These are phyloP conservation scores for Cheilosia pagana DNA, from an alignment of 2,888 invertebrate species.

Conservation along the genomic window DNA sequence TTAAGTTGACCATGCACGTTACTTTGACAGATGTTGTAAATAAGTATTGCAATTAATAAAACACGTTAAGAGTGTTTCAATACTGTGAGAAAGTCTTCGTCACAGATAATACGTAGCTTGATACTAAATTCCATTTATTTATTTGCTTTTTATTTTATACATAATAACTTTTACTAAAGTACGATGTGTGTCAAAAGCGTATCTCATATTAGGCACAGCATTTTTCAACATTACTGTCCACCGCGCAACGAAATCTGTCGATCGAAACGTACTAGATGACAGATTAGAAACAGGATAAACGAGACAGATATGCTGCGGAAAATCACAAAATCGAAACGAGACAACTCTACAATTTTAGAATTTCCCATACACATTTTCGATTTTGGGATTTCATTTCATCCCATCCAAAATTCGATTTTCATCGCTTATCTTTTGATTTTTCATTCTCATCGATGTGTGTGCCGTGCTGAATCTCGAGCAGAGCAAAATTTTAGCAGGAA, in stretches of 20 bases:
- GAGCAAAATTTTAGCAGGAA: slow-evolving; percentile 33
- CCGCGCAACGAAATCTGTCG: too few relatives aligned
- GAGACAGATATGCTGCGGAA: background rate
- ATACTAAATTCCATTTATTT: too few relatives aligned
- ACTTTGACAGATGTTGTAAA: too few relatives aligned
- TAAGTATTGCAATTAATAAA: too few relatives aligned
- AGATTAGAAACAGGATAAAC: background rate
- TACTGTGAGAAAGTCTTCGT: too few relatives aligned
- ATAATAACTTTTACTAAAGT: too few relatives aligned
- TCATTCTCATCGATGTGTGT: slow-evolving; percentile 37
- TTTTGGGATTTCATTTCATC: slow-evolving; percentile 45
- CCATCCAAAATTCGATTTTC: slow-evolving; percentile 57
- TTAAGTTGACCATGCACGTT: too few relatives aligned
- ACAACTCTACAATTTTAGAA: slow-evolving; percentile 14
- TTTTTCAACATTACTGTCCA: slow-evolving; percentile 5
- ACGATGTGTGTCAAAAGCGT: too few relatives aligned
- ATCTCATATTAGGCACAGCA: background rate
- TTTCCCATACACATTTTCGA: slow-evolving; percentile 57
- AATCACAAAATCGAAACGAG: background rate
- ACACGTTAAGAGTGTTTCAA: too few relatives aligned
- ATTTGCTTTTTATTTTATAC: too few relatives aligned
- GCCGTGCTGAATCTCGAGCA: slow-evolving; percentile 27
- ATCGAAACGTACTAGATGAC: slow-evolving; percentile 34
- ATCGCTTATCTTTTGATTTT: slow-evolving; percentile 46
- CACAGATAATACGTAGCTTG: too few relatives aligned